phyloP scores from a whole-genome alignment of 2,113 vertebrate genomes.

The Cavia porcellus region DNA sequence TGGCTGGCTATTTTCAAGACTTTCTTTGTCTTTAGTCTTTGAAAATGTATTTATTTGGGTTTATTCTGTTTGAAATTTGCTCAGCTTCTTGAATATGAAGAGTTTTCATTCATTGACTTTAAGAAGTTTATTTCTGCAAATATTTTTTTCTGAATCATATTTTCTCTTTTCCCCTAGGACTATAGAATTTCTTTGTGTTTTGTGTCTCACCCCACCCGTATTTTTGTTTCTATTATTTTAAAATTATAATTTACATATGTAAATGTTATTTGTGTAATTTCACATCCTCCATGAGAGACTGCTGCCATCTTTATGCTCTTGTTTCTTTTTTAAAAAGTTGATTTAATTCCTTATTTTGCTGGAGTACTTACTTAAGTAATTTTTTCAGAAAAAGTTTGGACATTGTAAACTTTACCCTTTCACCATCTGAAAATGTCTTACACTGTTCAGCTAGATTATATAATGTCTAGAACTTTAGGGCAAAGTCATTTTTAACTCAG shows the following conservation, averaged over 20 bases:
- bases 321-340: not conserved
- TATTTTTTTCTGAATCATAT: not conserved
- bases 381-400: not conserved
- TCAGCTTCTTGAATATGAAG: not conserved
- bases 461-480: not conserved
- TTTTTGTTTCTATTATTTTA: constrained; percentile 42
- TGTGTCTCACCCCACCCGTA: not conserved
- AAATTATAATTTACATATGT: not conserved
- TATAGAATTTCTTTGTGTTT: not conserved
- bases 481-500: not conserved
- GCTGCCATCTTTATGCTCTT: not conserved
- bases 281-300: not conserved
- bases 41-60: not conserved
- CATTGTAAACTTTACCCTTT: constrained; percentile 26
- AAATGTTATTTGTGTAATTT: not conserved
- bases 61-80: not conserved
- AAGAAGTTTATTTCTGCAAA: constrained; percentile 36
- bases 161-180: not conserved
- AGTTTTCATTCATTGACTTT: constrained; percentile 6
- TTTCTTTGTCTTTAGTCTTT: not conserved
- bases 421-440: not conserved
- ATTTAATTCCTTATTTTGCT: not conserved
- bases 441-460: not conserved
- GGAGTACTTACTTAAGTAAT: not conserved
- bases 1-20: not conserved